A percentile compares a stretch with the other conserved stretches of the same genome.
Evolutionary conservation across 1,140 invertebrate species (phyloP).

Genomic region (Oncopeltus fasciatus): DNA sequence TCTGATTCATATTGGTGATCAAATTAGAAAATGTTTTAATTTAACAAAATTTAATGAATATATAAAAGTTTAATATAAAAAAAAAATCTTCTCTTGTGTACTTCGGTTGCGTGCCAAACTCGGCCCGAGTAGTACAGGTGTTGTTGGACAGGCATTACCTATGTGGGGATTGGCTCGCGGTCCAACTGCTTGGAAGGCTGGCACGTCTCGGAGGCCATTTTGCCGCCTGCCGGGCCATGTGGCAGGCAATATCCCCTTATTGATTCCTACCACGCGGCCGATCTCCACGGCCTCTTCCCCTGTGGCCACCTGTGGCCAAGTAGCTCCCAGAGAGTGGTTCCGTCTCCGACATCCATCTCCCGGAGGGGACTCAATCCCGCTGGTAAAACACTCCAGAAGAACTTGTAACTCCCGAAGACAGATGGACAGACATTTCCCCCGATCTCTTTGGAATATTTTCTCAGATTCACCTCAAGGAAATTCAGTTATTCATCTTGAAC

Average conservation of each 20-base stretch:
- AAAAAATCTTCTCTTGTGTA: neutral
- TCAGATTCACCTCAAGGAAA: too few species aligned
- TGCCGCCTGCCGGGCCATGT: neutral
- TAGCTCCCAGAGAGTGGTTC: neutral
- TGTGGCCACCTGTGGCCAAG: neutral
- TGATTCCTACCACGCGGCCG: neutral
- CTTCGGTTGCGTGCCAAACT: neutral
- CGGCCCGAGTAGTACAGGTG: neutral
- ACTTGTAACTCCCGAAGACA: too few species aligned
- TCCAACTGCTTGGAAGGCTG: neutral
- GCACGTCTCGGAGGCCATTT: conserved; percentile 1
- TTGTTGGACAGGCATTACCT: neutral
- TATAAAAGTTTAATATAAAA: too few species aligned
- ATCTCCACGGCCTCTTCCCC: neutral
- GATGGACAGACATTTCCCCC: too few species aligned
- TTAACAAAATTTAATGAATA: too few species aligned
- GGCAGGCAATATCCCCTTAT: neutral
- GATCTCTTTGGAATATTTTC: too few species aligned
- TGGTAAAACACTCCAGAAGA: too few species aligned
- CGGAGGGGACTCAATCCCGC: too few species aligned
- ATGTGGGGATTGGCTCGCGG: neutral
- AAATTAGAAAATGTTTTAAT: too few species aligned
- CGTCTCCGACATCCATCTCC: neutral
- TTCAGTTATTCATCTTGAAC: too few species aligned
- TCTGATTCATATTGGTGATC: too few species aligned